A percentile compares a stretch with the other conserved stretches of the same genome.
These are phyloP conservation scores for Syritta pipiens DNA, from an alignment of 2,888 invertebrate species.

Conservation along the genomic window DNA sequence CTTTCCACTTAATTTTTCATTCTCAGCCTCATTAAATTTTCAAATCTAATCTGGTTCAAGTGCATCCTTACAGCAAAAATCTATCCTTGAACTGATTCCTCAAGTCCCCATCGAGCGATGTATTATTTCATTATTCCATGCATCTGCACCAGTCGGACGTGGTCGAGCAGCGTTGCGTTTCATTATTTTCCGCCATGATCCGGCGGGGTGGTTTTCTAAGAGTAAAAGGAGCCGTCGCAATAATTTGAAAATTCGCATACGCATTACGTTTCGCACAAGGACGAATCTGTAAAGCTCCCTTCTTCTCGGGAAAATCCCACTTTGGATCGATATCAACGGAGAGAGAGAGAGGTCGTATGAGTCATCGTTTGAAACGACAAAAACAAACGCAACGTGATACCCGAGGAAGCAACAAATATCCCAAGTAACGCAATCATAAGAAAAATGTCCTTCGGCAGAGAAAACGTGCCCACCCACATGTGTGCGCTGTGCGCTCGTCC, in stretches of 20 bases:
- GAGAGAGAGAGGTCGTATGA: constrained; percentile 21
- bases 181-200: no score
- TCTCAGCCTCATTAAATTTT: constrained; percentile 14
- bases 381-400: constrained; percentile 16
- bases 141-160: constrained; percentile 45
- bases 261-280: no score
- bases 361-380: constrained; percentile 33
- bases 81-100: constrained; percentile 15
- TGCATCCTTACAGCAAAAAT: constrained; percentile 4
- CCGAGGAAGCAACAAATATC: constrained; percentile 49
- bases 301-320: background rate
- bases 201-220: no score
- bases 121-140: constrained; percentile 41
- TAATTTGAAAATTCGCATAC: no score
- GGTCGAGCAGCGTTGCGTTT: no score
- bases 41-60: constrained; percentile 43
- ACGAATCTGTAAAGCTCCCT: no score
- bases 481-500: constrained; percentile 13
- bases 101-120: constrained; percentile 8
- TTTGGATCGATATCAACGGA: constrained; percentile 39
- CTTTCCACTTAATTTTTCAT: no score
- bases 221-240: no score
- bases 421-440: constrained; percentile 12
- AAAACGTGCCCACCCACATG: constrained; percentile 31
- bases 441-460: constrained; percentile 20